Base-by-base conservation (phyloP, 2,113 vertebrate genomes). In the Datnioides undecimradiatus region DNA sequence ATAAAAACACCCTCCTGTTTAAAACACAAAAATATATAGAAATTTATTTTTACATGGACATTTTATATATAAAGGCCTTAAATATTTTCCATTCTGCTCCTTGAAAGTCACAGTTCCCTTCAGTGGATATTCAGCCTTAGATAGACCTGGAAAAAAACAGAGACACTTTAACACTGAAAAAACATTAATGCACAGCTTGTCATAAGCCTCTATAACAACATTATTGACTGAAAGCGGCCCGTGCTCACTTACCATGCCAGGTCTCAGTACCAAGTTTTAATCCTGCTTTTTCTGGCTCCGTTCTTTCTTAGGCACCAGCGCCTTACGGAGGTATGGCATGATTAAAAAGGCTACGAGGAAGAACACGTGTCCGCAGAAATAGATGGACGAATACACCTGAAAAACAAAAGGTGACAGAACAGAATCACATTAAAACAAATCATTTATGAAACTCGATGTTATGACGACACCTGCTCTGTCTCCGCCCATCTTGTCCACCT, bases 381-480 rank as follows among this genome's bases (percentile, higher is more conserved):
- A 99, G 74, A 98, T 0, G 16, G 98, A 98, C 17, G 66, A 95
- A 89, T 98, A 98, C 77, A 99, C 98, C 98, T 99, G 93, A 3
- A 85, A 88, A 70, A 75, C 36, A 90, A 54, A 69, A 14, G 19
- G 31, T n/a, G 33, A 73, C 4, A 73, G 21, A 46, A 31, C 23
- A 54, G 33, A n/a, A n/a, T 46, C 3, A 1, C 46, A 27, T 66
- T 5, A 43, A 40, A 36, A 40, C 34, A n/a, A n/a, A 2, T 36
- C 10, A 40, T 48, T 63, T 25, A 40, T 16, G 16, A 1, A 19
- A 16, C 16, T 17, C 0, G 29, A 2, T 16, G n/a, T 48, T 27
- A 54, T 11, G 6, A 19, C 1, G 17, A 71, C 17, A 45, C 14
- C 27, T 51, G 21, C 8, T 49, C n/a, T 49, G 40, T 55, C 65